A percentile compares a stretch with the other conserved stretches of the same genome.
phyloP scores from a whole-genome alignment of 1,140 invertebrate species.

The Papilio glaucus region DNA sequence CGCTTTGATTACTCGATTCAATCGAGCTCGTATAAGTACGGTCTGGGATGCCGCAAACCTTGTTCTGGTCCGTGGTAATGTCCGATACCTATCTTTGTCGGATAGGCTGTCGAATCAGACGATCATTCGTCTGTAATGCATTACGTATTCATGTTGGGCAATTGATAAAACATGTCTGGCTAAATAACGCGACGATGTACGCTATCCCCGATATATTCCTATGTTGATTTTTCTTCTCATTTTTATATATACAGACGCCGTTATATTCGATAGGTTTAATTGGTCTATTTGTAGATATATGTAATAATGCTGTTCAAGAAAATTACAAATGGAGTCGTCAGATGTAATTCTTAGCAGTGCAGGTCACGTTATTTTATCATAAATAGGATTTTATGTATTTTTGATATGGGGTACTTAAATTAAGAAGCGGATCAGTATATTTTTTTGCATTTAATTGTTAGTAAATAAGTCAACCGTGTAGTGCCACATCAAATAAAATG shows the following conservation, averaged over 20 bases:
- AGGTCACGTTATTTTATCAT: too few relatives aligned
- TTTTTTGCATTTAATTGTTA: too few relatives aligned
- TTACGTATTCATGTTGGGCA: conserved; percentile 69
- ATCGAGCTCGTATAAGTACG: conserved; percentile 67
- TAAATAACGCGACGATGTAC: conserved; percentile 41
- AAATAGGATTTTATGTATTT: too few relatives aligned
- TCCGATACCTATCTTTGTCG: conserved; percentile 70
- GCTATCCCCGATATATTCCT: conserved; percentile 13
- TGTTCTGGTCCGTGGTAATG: conserved; percentile 66
- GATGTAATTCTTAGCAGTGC: too few relatives aligned
- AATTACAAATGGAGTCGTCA: too few relatives aligned
- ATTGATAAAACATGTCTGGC: conserved; percentile 64
- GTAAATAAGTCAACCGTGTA: too few relatives aligned
- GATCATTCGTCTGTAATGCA: conserved; percentile 65
- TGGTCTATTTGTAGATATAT: neutral
- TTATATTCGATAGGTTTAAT: neutral
- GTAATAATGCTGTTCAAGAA: too few relatives aligned
- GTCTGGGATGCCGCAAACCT: conserved; percentile 55
- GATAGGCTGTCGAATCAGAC: conserved; percentile 61
- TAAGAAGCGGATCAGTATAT: too few relatives aligned
- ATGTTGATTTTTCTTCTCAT: conserved; percentile 25
- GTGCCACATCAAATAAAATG: too few relatives aligned
- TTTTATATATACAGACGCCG: neutral
- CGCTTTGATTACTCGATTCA: conserved; percentile 79
- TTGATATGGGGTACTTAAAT: too few relatives aligned